Evolutionary conservation across 2,113 vertebrate species (phyloP), one percentile per base, ranked within the genome.

Genomic region (Furnarius figulus): DNA sequence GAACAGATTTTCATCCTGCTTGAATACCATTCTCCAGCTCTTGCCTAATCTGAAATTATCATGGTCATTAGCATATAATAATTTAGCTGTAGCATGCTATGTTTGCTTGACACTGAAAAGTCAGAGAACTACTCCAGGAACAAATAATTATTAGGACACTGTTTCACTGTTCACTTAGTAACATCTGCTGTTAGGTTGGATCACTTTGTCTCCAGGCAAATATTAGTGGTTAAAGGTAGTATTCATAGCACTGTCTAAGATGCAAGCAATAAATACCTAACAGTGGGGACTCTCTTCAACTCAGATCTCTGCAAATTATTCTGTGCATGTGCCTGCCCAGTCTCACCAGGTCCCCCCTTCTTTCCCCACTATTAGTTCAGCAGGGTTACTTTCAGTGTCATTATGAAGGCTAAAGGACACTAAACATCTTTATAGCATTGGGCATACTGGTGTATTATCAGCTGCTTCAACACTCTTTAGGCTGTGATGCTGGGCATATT

Each of bases 281-380:
- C 91, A 73, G 81, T 73, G 30, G 90, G 93, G 9, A 25, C 12
- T 77, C 74, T 55, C 55, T 65, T 85, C 90, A 91, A 18, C 37
- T 92, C 84, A 70, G 71, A 72, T 21, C 65, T 85, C 89, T 91
- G 28, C 62, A 92, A 92, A 96, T 94, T 93, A 87, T 78, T 73
- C 73, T 65, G 37, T 77, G 23, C 44, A n/a, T 44, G 37, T 58
- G 25, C 31, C 71, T 89, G 80, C 85, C 80, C 91, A 70, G n/a
- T 76, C 88, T 86, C 79, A 85, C 40, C n/a, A 89, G 31, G 71
- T 62, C 67, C 12, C 19, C 6, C 6, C 12, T 62, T 71, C 75
- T 62, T 83, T 70, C 74, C 52, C 39, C 13, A 6, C 61, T 70
- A 46, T 88, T 88, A 83, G 9, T 87, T 83, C 55, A 59, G 85